Percentiles rank a stretch among this genome's conserved stretches.
Evolutionary conservation across 2,888 invertebrate species (phyloP).

Genomic region (Nineta flava): DNA sequence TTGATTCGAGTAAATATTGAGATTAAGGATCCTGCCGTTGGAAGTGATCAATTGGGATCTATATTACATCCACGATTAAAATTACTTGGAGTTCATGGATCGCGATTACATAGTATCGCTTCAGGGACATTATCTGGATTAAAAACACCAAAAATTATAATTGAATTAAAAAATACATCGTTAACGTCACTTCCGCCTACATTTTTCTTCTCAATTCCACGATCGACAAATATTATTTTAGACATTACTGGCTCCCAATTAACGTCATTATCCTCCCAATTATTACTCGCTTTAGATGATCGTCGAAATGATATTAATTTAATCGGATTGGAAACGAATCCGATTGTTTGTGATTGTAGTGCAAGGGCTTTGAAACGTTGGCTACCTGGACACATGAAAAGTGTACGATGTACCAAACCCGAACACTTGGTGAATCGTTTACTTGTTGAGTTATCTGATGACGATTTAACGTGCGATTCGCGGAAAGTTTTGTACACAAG

Average conservation of each 20-base stretch:
- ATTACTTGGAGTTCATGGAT: constrained; percentile 58
- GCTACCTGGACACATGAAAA: constrained; percentile 50
- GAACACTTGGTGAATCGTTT: constrained; percentile 50
- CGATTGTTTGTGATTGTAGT: constrained; percentile 74
- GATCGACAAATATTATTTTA: constrained; percentile 64
- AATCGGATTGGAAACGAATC: constrained; percentile 60
- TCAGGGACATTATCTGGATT: constrained; percentile 73
- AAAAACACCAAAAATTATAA: constrained; percentile 50
- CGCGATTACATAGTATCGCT: constrained; percentile 56
- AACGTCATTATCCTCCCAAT: constrained; percentile 57
- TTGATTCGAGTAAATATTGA: constrained; percentile 68
- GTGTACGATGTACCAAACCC: constrained; percentile 50
- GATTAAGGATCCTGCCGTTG: constrained; percentile 67
- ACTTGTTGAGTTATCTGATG: constrained; percentile 61
- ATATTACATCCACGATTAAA: constrained; percentile 62
- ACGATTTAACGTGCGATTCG: constrained; percentile 64
- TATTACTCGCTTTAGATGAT: constrained; percentile 68
- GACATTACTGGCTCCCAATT: constrained; percentile 68
- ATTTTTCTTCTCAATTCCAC: constrained; percentile 70
- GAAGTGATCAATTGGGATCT: constrained; percentile 66
- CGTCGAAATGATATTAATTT: constrained; percentile 58
- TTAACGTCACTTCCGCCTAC: constrained; percentile 63
- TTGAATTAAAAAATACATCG: constrained; percentile 70
- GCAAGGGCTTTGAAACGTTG: constrained; percentile 64
- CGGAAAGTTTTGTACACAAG: constrained; percentile 35